These are phyloP conservation scores for Oncorhynchus masou DNA, from an alignment of 2,113 vertebrate genomes.

Conservation along the genomic window DNA sequence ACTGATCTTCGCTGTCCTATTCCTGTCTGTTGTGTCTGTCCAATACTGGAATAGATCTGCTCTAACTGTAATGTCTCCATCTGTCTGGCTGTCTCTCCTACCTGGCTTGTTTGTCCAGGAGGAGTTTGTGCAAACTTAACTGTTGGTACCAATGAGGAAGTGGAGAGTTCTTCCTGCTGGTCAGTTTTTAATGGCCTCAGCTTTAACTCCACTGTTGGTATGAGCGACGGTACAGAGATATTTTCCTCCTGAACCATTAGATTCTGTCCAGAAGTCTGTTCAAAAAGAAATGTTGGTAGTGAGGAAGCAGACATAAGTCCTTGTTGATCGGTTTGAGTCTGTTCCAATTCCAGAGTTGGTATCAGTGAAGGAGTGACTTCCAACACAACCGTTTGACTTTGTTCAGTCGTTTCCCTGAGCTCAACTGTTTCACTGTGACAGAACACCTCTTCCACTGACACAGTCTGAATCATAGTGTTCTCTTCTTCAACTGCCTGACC, in stretches of 20 bases:
- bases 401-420: constrained; percentile 33
- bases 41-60: constrained; percentile 1
- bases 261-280: constrained; percentile 20
- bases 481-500: background rate
- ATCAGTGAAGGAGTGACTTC: constrained; percentile 62
- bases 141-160: constrained; percentile 26
- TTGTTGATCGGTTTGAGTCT: constrained; percentile 35
- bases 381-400: constrained; percentile 62
- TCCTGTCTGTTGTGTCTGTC: background rate
- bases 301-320: constrained; percentile 33
- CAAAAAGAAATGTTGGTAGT: constrained; percentile 37
- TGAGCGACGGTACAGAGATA: constrained; percentile 18
- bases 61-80: constrained; percentile 27
- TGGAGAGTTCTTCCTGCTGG: constrained; percentile 32
- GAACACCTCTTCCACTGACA: constrained; percentile 38
- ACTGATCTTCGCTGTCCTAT: constrained; percentile 14
- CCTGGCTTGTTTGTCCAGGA: constrained; percentile 20
- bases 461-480: constrained; percentile 18
- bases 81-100: constrained; percentile 22
- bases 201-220: constrained; percentile 45
- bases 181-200: constrained; percentile 36
- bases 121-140: constrained; percentile 25
- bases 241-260: constrained; percentile 21
- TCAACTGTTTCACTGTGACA: constrained; percentile 35
- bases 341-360: constrained; percentile 56